Evolutionary conservation across 1,140 invertebrate genomes (phyloP), one percentile per base, ranked within the genome.

Genomic region (Trypoxylus dichotomus): DNA sequence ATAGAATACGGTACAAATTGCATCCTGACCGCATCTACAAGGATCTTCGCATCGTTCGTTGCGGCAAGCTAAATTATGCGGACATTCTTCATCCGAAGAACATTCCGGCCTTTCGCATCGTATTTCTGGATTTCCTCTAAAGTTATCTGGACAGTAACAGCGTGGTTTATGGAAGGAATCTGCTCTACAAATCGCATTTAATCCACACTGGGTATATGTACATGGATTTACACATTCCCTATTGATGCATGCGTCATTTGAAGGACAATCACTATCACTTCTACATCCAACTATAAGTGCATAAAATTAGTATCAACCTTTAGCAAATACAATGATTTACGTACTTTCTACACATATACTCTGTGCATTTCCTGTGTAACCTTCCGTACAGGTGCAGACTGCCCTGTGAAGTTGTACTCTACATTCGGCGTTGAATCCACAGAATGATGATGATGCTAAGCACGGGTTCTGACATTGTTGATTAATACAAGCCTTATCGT

Each of bases 321-420:
- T 25, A 6, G 10, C 13, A 15, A 71, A 24, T 24, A 24, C 5
- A n/a, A 37, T 37, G 19, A 54, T 11, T 42, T 63, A 85, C 88
- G 83, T 89, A 93, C 92, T 91, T 86, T 93, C 91, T 80, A 91
- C 90, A 84, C 95, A 96, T 80, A 92, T 90, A 68, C 90, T 90
- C 80, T 95, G 91, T 21, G 95, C 94, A 86, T 96, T 94, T 84
- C 96, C 96, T 82, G 94, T 94, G 81, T 92, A 95, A 8, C 93
- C 94, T 81, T 94, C 93, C 79, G 92, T 89, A 84, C 96, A 98
- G 0, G 92, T 90, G 83, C 96, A 98, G 24, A 95, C 88, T 6
- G 95, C 93, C 83, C 95, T 87, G 83, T 97, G 96, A 42, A 93
- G 88, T 85, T 93, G 92, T 0, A 94, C 93, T 74, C 92, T 89